Evolutionary conservation across 2,888 invertebrate genomes (phyloP).

Genomic region (Augochlorella aurata): DNA sequence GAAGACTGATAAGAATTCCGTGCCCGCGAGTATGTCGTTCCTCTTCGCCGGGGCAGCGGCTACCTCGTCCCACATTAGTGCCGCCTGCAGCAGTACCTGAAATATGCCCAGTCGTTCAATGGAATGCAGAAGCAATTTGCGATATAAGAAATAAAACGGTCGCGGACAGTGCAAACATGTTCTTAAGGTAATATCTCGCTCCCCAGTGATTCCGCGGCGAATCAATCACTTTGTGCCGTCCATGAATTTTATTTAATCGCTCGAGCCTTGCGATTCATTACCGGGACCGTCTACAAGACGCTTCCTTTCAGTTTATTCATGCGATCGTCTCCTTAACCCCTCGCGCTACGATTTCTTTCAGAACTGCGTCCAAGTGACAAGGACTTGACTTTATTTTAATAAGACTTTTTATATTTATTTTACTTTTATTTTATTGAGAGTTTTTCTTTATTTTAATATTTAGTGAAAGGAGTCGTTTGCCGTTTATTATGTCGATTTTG

Average conservation of each 20-base stretch:
- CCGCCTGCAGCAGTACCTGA: slow-evolving; percentile 78
- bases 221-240: not conserved
- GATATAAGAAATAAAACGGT: not conserved
- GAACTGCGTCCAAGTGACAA: too few relatives aligned
- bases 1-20: slow-evolving; percentile 82
- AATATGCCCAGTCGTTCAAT: slow-evolving; percentile 48
- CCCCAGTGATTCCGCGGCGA: not conserved
- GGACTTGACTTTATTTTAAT: too few relatives aligned
- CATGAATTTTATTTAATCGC: not conserved
- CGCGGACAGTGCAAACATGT: not conserved
- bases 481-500: too few relatives aligned
- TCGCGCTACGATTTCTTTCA: too few relatives aligned
- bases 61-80: slow-evolving; percentile 74
- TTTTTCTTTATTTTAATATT: too few relatives aligned
- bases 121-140: slow-evolving; percentile 19
- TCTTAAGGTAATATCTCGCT: slow-evolving; percentile 4
- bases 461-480: too few relatives aligned
- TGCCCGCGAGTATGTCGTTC: slow-evolving; percentile 82
- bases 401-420: too few relatives aligned
- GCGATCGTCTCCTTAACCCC: too few relatives aligned
- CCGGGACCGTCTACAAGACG: too few relatives aligned
- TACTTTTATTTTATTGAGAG: too few relatives aligned
- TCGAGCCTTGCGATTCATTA: too few relatives aligned
- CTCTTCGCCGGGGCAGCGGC: slow-evolving; percentile 73
- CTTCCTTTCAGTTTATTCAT: too few relatives aligned